Conservation (phyloP, 2,797 vertebrate species). For the Ictinia mississippiensis region DNA sequence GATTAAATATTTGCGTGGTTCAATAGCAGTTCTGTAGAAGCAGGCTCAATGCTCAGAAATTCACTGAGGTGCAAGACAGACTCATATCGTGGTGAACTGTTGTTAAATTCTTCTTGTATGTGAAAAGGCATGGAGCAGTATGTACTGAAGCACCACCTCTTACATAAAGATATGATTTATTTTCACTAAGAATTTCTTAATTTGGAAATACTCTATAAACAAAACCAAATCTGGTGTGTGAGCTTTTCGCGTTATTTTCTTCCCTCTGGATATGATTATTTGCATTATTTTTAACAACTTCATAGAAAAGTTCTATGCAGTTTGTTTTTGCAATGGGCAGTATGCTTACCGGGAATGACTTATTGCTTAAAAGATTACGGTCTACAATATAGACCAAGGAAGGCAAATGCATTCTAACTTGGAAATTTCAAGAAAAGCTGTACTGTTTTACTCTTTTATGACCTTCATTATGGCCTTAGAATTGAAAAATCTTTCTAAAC, state of each 20-base stretch:
- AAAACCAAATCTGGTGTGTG: not conserved
- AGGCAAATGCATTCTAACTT: not conserved
- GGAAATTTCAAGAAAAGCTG: constrained; percentile 1
- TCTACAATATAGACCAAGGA: not conserved
- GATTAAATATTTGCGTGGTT: constrained; percentile 63
- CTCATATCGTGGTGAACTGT: not conserved
- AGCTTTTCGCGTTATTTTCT: constrained; percentile 36
- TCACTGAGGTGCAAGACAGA: not conserved
- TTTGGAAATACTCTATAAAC: constrained; percentile 45
- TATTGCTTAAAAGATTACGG: not conserved
- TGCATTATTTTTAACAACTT: constrained; percentile 37
- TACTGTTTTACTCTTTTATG: not conserved
- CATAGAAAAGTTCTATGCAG: constrained; percentile 8
- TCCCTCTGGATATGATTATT: not conserved
- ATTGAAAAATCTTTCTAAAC: constrained; percentile 45
- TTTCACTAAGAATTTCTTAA: constrained; percentile 31
- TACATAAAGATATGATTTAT: not conserved
- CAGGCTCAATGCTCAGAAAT: not conserved
- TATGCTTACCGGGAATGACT: not conserved
- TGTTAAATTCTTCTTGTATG: not conserved
- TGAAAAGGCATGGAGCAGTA: not conserved
- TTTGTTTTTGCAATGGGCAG: not conserved
- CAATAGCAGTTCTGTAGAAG: constrained; percentile 25
- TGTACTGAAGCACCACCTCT: not conserved
- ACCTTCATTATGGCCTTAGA: constrained; percentile 10